Evolutionary conservation across 1,140 invertebrate species (phyloP).

Genomic region (Zaprionus ghesquierei): DNA sequence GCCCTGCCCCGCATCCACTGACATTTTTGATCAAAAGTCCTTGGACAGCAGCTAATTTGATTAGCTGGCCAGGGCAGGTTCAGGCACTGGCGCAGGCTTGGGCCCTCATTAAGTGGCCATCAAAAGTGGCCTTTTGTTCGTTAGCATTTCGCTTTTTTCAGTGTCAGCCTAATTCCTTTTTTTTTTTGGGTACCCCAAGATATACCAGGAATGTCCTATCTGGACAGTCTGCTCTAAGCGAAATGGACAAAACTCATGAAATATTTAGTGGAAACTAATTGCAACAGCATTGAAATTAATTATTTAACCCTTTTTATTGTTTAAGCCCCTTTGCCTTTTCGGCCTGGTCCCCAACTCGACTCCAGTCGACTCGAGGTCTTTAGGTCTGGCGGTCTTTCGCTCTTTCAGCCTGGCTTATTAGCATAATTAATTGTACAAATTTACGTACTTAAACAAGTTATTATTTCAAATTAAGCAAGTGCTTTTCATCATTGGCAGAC

Average conservation of each 20-base stretch:
- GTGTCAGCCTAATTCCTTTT: constrained; percentile 8
- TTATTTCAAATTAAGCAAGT: constrained; percentile 77
- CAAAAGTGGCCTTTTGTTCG: constrained; percentile 48
- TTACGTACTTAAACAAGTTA: constrained; percentile 80
- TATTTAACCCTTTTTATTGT: constrained; percentile 81
- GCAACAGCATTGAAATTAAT: constrained; percentile 80
- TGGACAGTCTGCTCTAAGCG: constrained; percentile 30
- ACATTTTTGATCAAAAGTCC: constrained; percentile 72
- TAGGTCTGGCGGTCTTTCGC: constrained; percentile 7
- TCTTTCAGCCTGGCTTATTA: constrained; percentile 62
- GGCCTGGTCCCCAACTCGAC: constrained; percentile 10
- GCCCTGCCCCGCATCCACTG: constrained; percentile 34
- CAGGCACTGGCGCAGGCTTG: neutral
- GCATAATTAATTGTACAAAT: constrained; percentile 82
- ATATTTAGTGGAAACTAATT: constrained; percentile 81
- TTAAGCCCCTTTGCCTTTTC: constrained; percentile 67
- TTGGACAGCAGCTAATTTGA: constrained; percentile 67
- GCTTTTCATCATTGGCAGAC: constrained; percentile 48
- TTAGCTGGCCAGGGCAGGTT: constrained; percentile 44
- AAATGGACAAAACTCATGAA: constrained; percentile 64
- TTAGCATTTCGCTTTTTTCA: constrained; percentile 9
- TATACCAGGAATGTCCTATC: constrained; percentile 40
- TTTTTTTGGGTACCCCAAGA: constrained; percentile 5
- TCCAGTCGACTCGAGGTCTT: neutral
- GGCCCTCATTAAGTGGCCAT: constrained; percentile 63